Conservation (phyloP, 2,888 invertebrate genomes). For the Callosobruchus maculatus region DNA sequence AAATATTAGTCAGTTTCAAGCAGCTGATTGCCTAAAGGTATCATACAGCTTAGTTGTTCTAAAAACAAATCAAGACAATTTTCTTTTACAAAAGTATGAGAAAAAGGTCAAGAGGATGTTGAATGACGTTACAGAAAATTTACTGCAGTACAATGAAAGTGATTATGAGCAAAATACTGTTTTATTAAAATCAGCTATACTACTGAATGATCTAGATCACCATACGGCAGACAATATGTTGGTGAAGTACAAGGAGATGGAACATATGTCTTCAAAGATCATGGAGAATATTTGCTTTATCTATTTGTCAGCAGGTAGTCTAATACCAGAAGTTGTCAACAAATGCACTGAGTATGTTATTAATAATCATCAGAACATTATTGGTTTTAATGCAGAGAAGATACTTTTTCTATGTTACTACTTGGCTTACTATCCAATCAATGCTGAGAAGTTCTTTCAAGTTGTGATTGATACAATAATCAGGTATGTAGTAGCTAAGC, state of each 20-base stretch:
- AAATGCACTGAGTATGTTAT: conserved; percentile 50
- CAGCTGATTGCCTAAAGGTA: conserved; percentile 13
- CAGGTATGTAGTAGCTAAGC: conserved; percentile 41
- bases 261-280: conserved; percentile 48
- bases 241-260: conserved; percentile 38
- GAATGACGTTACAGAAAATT: conserved; percentile 15
- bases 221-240: conserved; percentile 43
- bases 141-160: conserved; percentile 8
- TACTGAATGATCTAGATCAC: conserved; percentile 41
- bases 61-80: conserved; percentile 5
- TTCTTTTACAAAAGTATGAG: conserved; percentile 10
- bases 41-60: conserved; percentile 13
- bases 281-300: conserved; percentile 49
- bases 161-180: conserved; percentile 11
- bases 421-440: conserved; percentile 52
- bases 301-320: conserved; percentile 45
- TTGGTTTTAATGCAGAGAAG: conserved; percentile 54
- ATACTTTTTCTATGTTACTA: conserved; percentile 51
- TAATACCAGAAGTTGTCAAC: conserved; percentile 51
- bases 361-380: conserved; percentile 45
- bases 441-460: conserved; percentile 43
- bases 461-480: conserved; percentile 47
- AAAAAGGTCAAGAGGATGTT: conserved; percentile 18
- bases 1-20: conserved; percentile 14
- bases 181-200: conserved; percentile 33